Conservation (phyloP, 2,888 invertebrate species). For the Epirrhoe alternata region DNA sequence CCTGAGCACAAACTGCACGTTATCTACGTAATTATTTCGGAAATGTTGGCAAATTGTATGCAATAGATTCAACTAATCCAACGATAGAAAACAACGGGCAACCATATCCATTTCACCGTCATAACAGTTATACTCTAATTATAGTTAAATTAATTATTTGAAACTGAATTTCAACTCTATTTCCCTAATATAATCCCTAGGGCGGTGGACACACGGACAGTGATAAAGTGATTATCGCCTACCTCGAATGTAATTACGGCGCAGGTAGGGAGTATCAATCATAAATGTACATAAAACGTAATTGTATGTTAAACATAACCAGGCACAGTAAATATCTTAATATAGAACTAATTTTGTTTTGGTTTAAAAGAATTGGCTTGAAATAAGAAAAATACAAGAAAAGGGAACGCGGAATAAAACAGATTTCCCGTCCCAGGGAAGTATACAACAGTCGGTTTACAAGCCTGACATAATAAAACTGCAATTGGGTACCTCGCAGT, state of each 20-base stretch:
- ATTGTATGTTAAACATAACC: neutral
- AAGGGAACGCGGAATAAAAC: conserved; percentile 6
- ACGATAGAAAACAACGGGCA: conserved; percentile 50
- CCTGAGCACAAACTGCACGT: neutral
- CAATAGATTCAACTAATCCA: conserved; percentile 33
- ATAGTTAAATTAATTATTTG: conserved; percentile 43
- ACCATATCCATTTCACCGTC: conserved; percentile 45
- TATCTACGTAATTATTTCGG: neutral
- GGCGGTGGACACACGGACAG: conserved; percentile 40
- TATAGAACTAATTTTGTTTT: neutral
- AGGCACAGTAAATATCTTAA: too few relatives aligned
- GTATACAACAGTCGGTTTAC: conserved; percentile 21
- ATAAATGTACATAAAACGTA: conserved; percentile 37
- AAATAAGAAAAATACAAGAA: neutral
- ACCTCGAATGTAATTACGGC: conserved; percentile 52
- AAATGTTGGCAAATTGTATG: neutral
- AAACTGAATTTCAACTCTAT: conserved; percentile 34
- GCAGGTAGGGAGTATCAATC: conserved; percentile 52
- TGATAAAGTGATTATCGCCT: conserved; percentile 67
- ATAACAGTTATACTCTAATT: conserved; percentile 50
- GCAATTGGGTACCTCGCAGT: conserved; percentile 36
- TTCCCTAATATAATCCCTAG: conserved; percentile 32
- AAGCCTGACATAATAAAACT: conserved; percentile 35
- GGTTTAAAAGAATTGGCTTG: neutral
- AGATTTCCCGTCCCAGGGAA: conserved; percentile 4